Percentiles rank a stretch among this genome's conserved stretches.
These are phyloP conservation scores for Pao palembangensis DNA, from an alignment of 2,113 vertebrate species.

Conservation along the genomic window DNA sequence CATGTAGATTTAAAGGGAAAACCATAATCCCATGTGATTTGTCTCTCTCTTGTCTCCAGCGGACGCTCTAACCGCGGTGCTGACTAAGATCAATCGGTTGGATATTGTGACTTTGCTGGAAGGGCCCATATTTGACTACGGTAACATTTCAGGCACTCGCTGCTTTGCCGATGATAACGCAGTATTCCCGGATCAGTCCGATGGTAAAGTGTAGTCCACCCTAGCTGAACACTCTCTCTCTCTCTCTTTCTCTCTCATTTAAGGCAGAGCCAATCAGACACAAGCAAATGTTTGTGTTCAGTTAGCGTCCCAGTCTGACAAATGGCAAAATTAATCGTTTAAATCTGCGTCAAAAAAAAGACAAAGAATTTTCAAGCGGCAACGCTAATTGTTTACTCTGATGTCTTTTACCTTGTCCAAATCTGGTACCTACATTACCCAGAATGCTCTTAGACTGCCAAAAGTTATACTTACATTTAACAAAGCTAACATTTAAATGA, in stretches of 20 bases:
- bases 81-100: constrained; percentile 99
- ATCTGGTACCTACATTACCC: too few relatives aligned
- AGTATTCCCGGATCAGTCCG: constrained; percentile 93
- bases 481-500: too few relatives aligned
- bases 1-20: too few relatives aligned
- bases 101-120: constrained; percentile 99
- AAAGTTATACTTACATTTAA: too few relatives aligned
- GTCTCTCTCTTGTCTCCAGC: constrained; percentile 43
- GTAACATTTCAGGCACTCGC: constrained; percentile 99
- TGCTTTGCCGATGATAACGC: constrained; percentile 99
- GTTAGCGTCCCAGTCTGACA: too few relatives aligned
- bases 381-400: too few relatives aligned
- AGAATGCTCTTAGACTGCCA: too few relatives aligned
- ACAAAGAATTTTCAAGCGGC: background rate
- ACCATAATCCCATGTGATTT: background rate
- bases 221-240: constrained; percentile 72
- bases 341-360: too few relatives aligned
- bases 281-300: constrained; percentile 46
- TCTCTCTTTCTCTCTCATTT: constrained; percentile 67
- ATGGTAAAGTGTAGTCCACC: constrained; percentile 94
- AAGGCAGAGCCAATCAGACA: constrained; percentile 51
- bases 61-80: constrained; percentile 91
- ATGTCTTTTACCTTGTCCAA: too few relatives aligned
- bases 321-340: background rate
- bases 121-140: constrained; percentile 99